phyloP scores from a whole-genome alignment of 1,140 invertebrate species.

The Semibalanus balanoides region DNA sequence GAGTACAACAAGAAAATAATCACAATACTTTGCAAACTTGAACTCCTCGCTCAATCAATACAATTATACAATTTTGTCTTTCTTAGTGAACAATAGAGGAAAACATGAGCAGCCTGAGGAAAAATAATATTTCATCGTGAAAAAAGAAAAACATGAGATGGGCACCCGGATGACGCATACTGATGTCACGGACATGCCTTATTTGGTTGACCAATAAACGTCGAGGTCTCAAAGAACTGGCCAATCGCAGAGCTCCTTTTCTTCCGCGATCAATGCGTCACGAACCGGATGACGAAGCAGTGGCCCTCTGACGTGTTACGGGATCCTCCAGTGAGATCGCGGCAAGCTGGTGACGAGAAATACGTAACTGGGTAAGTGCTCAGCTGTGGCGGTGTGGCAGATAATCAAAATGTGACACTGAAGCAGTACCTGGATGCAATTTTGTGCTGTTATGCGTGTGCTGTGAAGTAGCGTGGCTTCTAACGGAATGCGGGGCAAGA shows the following conservation, averaged over 20 bases:
- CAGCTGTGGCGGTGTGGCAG: background rate
- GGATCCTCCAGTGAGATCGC: background rate
- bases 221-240: background rate
- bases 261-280: background rate
- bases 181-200: background rate
- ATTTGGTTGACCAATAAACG: background rate
- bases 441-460: background rate
- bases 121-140: too few species aligned
- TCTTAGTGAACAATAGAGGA: too few species aligned
- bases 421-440: background rate
- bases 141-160: too few species aligned
- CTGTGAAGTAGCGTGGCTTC: background rate
- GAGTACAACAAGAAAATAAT: too few species aligned
- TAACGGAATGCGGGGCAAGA: background rate
- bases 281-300: background rate
- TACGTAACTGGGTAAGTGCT: background rate
- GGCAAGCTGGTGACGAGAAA: background rate
- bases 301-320: background rate
- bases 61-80: too few species aligned
- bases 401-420: background rate
- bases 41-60: too few species aligned
- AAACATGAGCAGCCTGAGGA: too few species aligned
- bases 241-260: background rate
- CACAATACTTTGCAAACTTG: too few species aligned
- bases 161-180: background rate